A percentile compares a stretch with the other conserved stretches of the same genome.
Conservation (phyloP, 2,888 invertebrate genomes). For the Eucriotettix oculatus region DNA sequence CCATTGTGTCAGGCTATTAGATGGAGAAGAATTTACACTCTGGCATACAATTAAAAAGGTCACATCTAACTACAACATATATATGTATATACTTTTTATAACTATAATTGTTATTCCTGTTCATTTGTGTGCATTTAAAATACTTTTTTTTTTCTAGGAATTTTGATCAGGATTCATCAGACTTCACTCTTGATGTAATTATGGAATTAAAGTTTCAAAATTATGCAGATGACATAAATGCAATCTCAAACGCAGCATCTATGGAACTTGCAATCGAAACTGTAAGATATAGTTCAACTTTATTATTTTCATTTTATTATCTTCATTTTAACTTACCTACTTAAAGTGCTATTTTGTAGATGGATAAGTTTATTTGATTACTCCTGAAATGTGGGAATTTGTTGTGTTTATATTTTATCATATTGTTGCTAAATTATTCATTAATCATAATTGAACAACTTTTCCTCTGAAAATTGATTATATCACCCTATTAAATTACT, state of each 20-base stretch:
- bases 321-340: neutral
- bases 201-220: conserved; percentile 68
- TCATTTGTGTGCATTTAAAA: neutral
- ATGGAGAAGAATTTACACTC: no score
- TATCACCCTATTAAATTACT: neutral
- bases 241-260: conserved; percentile 73
- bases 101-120: neutral
- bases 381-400: no score
- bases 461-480: neutral
- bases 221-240: conserved; percentile 64
- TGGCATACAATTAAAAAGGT: no score
- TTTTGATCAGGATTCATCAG: conserved; percentile 61
- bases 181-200: conserved; percentile 67
- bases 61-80: no score
- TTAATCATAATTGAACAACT: no score
- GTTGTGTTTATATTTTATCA: no score
- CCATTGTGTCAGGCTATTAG: no score
- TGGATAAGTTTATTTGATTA: no score
- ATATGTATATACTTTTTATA: no score
- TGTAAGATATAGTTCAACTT: conserved; percentile 17
- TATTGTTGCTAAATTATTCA: no score
- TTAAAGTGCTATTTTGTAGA: neutral
- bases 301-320: neutral
- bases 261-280: conserved; percentile 77
- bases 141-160: conserved; percentile 25